Base-by-base conservation (phyloP, 2,888 invertebrate species). In the Caenorhabditis sp. region DNA sequence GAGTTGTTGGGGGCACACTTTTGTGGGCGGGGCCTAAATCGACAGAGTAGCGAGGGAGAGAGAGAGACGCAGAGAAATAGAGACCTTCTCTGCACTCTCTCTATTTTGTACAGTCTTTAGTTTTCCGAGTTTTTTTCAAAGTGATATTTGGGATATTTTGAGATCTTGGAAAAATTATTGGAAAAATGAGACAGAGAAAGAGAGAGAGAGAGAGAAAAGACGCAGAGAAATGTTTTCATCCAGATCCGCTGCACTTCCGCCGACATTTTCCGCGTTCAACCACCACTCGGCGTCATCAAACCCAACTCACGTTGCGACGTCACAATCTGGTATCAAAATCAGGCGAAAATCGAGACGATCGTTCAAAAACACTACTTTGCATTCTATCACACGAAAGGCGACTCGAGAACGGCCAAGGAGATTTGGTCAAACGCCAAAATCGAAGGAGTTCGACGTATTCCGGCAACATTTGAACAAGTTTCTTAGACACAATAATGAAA, bases 191-290 rank as follows among this genome's bases (percentile, higher is more conserved):
- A n/a, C n/a, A n/a, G n/a, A n/a, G n/a, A n/a, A n/a, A n/a, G n/a
- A n/a, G n/a, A n/a, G n/a, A n/a, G n/a, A n/a, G n/a, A n/a, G n/a
- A n/a, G n/a, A n/a, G n/a, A n/a, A n/a, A n/a, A n/a, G n/a, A n/a
- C n/a, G n/a, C n/a, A n/a, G n/a, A 57, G 49, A 3, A 37, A 37
- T 4, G 24, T 60, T 14, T 55, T 63, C 4, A 67, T 58, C 58
- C 62, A 72, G 53, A 55, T 72, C 37, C 61, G 65, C 12, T 72
- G 72, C 58, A 72, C 72, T 6, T 68, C 67, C 8, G 72, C 72
- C 10, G 72, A 72, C n/a, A 68, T 72, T 26, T 72, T 72, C 37
- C 72, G 72, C 24, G 72, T 72, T 24, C 72, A 72, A 53, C 72
- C 72, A 31, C 72, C 72, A 31, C 31, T 68, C 10, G 72, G 72